A percentile compares a stretch with the other conserved stretches of the same genome.
phyloP scores from a whole-genome alignment of 2,797 vertebrate species.

The Prionace glauca region DNA sequence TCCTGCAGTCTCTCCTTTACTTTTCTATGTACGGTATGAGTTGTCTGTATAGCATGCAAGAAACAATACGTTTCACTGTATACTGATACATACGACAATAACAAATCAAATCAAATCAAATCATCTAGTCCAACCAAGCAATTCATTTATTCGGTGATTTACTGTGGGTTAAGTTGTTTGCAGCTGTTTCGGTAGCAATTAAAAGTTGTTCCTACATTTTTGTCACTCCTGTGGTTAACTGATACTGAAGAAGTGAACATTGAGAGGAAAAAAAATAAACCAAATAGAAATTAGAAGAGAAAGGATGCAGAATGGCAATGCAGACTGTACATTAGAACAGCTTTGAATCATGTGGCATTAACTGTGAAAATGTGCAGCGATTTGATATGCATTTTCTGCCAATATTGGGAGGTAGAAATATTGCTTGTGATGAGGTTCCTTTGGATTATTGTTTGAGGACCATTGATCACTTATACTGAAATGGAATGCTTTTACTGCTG shows the following conservation, averaged over 20 bases:
- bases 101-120: no score
- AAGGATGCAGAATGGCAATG: background rate
- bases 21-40: no score
- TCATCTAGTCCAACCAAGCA: background rate
- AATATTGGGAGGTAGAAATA: background rate
- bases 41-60: no score
- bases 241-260: background rate
- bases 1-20: no score
- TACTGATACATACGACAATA: no score
- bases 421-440: background rate
- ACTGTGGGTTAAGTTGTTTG: background rate
- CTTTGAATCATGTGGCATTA: background rate
- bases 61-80: no score
- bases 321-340: background rate
- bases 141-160: no score
- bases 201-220: background rate
- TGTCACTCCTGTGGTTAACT: background rate
- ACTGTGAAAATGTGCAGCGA: background rate
- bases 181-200: background rate
- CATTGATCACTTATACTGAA: constrained; percentile 1
- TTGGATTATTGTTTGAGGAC: background rate
- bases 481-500: background rate
- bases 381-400: background rate
- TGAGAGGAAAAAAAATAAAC: no score
- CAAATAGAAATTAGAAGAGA: background rate